Evolutionary conservation across 64 coral and sea anemone species (phyloP), one percentile per base, ranked within the genome.

Genomic region (Actinia tenebrosa): DNA sequence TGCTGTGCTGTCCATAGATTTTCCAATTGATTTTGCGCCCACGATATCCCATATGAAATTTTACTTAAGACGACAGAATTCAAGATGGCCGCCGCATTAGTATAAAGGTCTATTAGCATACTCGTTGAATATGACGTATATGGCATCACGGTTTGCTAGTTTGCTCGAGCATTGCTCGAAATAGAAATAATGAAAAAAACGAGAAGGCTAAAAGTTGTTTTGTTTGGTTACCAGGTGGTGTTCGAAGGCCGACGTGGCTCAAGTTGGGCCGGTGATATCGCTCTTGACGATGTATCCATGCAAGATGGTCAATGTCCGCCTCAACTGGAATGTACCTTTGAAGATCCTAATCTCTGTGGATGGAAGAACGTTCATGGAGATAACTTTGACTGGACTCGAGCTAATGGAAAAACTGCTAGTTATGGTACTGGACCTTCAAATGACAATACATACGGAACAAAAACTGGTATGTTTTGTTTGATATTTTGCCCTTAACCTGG

Each of bases 381-480:
- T 86, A 98, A 98, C 87, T 98, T 98, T 80, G 95, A 98, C 77
- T 98, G 95, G 95, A 89, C 86, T 22, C 89, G 95, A 54, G 84
- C 92, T 2, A 98, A 98, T 94, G 95, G 92, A 56, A 43, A 42
- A 47, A 98, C 95, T 66, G 77, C 86, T 64, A 98, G 95, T 77
- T 16, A 72, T 53, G 95, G 95, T 42, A 98, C 95, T 56, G 95
- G 95, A 5, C 95, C 95, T 78, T 83, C 92, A 64, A 64, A n/a
- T 69, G 95, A 98, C 69, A 92, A 98, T 19, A 98, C 95, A 11
- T 91, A 93, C 47, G 92, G 92, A 17, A 94, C 95, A 50, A 46
- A 75, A 43, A 84, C 71, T 86, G 95, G 95, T 98, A 45, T 47
- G 85, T 84, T 13, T 58, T 11, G 15, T 2, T 37, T 37, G 30